Percentiles rank a stretch among this genome's conserved stretches.
Conservation (phyloP, 2,797 vertebrate genomes). For the Acrossocheilus fasciatus region DNA sequence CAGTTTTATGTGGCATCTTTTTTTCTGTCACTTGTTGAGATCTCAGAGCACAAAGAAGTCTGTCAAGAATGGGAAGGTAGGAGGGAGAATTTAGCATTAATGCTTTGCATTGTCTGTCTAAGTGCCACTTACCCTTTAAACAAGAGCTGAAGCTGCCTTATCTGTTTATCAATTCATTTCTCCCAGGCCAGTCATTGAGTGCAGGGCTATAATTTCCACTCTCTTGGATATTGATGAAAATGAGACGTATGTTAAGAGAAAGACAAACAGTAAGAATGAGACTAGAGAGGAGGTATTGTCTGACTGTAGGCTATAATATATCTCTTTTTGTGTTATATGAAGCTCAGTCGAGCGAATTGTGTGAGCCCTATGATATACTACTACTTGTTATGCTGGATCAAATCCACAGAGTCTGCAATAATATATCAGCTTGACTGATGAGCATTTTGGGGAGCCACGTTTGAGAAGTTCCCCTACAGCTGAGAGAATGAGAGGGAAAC, state of each 20-base stretch:
- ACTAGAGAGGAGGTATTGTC: neutral
- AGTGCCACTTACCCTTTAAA: conserved; percentile 63
- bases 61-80: conserved; percentile 38
- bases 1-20: conserved; percentile 31
- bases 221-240: conserved; percentile 57
- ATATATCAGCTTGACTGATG: conserved; percentile 41
- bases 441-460: conserved; percentile 19
- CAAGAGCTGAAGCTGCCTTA: conserved; percentile 50
- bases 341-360: neutral
- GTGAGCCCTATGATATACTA: neutral
- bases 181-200: conserved; percentile 43
- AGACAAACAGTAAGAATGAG: conserved; percentile 45
- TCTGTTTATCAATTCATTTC: conserved; percentile 53
- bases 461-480: conserved; percentile 45
- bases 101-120: conserved; percentile 38
- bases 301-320: conserved; percentile 1
- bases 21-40: conserved; percentile 51
- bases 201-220: conserved; percentile 38
- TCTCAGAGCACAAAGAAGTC: conserved; percentile 25
- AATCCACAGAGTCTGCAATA: conserved; percentile 15
- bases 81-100: conserved; percentile 30
- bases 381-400: conserved; percentile 26
- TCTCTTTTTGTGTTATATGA: conserved; percentile 22
- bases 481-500: conserved; percentile 42
- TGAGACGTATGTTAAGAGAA: conserved; percentile 2